These are phyloP conservation scores for Octopus bimaculoides DNA, from an alignment of 1,140 invertebrate species.

Conservation along the genomic window DNA sequence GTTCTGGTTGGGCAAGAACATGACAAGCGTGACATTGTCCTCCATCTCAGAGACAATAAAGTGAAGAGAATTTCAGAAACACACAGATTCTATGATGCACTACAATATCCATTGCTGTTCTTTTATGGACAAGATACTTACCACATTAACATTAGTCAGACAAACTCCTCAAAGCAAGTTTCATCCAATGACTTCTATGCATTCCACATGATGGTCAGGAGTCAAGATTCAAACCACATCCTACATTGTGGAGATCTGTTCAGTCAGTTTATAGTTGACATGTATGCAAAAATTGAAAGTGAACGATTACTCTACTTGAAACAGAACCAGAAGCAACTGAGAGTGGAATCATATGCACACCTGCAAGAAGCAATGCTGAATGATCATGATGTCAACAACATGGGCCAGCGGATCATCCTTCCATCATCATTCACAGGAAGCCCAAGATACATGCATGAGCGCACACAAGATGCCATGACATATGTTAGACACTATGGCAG, in stretches of 20 bases:
- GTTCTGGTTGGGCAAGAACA: not conserved
- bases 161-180: not conserved
- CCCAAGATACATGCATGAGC: slow-evolving; percentile 57
- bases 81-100: not conserved
- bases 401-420: slow-evolving; percentile 53
- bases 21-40: not conserved
- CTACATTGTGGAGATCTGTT: not conserved
- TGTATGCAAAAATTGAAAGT: not conserved
- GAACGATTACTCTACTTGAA: not conserved
- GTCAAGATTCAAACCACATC: not conserved
- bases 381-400: slow-evolving; percentile 20
- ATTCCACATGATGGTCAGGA: not conserved
- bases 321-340: not conserved
- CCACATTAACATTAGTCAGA: not conserved
- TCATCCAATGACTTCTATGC: not conserved
- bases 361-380: not conserved
- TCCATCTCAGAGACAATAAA: not conserved
- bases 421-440: slow-evolving; percentile 52
- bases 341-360: not conserved
- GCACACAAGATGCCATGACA: slow-evolving; percentile 58
- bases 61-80: not conserved
- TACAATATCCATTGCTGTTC: not conserved
- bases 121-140: not conserved
- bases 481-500: slow-evolving; percentile 59
- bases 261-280: not conserved